Evolutionary conservation across 1,140 invertebrate genomes (phyloP).

Genomic region (Brachionus angularis): DNA sequence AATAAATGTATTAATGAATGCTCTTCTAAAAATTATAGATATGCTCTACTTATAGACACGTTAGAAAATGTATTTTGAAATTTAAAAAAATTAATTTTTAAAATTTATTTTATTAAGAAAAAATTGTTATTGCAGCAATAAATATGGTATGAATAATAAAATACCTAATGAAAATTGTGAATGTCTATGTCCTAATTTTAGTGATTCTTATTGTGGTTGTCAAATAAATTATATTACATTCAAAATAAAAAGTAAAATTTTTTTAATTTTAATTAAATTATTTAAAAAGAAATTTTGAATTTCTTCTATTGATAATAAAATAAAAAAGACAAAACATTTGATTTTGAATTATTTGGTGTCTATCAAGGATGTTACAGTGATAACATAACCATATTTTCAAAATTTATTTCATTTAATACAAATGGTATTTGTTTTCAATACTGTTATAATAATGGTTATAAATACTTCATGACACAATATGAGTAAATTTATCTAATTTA

Average conservation of each 20-base stretch:
- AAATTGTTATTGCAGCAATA: not conserved
- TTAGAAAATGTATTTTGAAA: too few relatives aligned
- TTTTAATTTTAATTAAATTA: not conserved
- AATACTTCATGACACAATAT: not conserved
- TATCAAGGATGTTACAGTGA: not conserved
- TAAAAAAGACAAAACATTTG: too few relatives aligned
- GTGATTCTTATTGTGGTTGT: not conserved
- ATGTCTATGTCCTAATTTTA: not conserved
- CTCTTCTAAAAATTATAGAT: too few relatives aligned
- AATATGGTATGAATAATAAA: not conserved
- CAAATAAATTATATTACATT: not conserved
- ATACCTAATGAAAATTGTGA: not conserved
- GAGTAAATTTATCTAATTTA: too few relatives aligned
- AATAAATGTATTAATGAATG: too few relatives aligned
- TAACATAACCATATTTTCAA: not conserved
- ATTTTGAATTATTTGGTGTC: too few relatives aligned
- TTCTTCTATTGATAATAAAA: not conserved
- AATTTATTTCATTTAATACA: not conserved
- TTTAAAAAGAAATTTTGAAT: not conserved
- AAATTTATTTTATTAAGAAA: too few relatives aligned
- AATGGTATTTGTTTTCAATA: not conserved
- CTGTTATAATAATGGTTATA: not conserved
- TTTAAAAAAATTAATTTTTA: too few relatives aligned
- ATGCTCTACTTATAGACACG: too few relatives aligned
- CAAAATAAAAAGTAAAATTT: slow-evolving; percentile 7